A percentile compares a stretch with the other conserved stretches of the same genome.
Conservation (phyloP, 2,113 vertebrate genomes). For the Ammospiza nelsoni region DNA sequence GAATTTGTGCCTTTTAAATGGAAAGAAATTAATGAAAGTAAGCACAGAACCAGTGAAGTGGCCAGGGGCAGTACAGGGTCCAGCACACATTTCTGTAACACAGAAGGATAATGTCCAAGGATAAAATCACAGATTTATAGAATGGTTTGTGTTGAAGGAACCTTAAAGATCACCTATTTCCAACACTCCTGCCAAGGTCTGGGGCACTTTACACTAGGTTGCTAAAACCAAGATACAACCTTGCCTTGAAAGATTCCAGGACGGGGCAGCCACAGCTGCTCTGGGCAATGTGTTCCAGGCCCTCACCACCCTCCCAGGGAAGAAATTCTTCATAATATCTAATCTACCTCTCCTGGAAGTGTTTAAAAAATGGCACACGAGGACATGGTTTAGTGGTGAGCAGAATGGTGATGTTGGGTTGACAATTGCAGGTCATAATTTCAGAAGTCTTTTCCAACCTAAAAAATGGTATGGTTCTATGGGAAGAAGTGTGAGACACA, state of each 20-base stretch:
- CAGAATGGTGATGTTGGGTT: rapidly evolving
- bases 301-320: not conserved
- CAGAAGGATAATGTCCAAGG: not conserved
- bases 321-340: not conserved
- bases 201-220: rapidly evolving
- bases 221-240: not conserved
- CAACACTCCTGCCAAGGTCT: not conserved
- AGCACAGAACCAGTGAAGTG: not conserved
- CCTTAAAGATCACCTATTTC: not conserved
- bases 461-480: rapidly evolving
- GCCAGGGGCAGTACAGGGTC: not conserved
- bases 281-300: rapidly evolving
- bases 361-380: not conserved
- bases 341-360: not conserved
- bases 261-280: not conserved
- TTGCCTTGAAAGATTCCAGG: not conserved
- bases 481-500: not conserved
- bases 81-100: rapidly evolving
- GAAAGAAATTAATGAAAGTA: not conserved
- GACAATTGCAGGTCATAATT: not conserved
- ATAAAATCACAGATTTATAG: not conserved
- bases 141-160: not conserved
- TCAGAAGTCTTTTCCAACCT: not conserved
- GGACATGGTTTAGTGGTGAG: not conserved
- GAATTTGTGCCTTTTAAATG: not conserved